phyloP scores from a whole-genome alignment of 2,113 vertebrate species.

The Ammodytes marinus region DNA sequence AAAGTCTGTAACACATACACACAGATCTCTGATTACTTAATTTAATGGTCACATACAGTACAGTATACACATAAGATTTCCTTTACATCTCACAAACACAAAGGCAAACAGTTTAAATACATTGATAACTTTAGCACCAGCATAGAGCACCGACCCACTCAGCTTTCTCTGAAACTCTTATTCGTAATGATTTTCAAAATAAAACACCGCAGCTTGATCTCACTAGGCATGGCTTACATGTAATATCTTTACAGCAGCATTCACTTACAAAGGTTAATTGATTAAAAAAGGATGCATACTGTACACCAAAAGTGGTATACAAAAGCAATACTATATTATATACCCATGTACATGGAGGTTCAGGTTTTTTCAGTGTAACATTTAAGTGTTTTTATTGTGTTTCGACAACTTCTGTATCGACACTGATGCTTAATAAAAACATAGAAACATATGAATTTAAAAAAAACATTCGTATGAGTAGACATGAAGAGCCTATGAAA shows the following conservation, averaged over 20 bases:
- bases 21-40: conserved; percentile 44
- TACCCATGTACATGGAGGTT: conserved; percentile 63
- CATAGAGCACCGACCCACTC: conserved; percentile 65
- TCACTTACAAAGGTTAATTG: conserved; percentile 77
- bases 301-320: conserved; percentile 72
- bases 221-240: conserved; percentile 79
- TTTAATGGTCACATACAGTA: conserved; percentile 82
- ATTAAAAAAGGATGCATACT: conserved; percentile 80
- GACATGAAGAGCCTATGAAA: conserved; percentile 54
- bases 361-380: conserved; percentile 57
- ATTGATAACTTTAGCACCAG: conserved; percentile 82
- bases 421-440: conserved; percentile 61
- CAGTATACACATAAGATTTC: conserved; percentile 72
- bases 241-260: conserved; percentile 77
- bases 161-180: conserved; percentile 68
- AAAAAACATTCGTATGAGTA: conserved; percentile 40
- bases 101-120: conserved; percentile 81
- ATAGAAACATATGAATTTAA: conserved; percentile 52
- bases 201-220: conserved; percentile 72
- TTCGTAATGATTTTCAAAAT: conserved; percentile 69
- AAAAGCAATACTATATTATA: conserved; percentile 71
- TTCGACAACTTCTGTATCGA: conserved; percentile 50
- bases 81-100: conserved; percentile 82
- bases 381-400: conserved; percentile 50
- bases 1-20: conserved; percentile 11